These are phyloP conservation scores for Glossophaga mutica DNA, from an alignment of 2,797 vertebrate species.

Conservation along the genomic window DNA sequence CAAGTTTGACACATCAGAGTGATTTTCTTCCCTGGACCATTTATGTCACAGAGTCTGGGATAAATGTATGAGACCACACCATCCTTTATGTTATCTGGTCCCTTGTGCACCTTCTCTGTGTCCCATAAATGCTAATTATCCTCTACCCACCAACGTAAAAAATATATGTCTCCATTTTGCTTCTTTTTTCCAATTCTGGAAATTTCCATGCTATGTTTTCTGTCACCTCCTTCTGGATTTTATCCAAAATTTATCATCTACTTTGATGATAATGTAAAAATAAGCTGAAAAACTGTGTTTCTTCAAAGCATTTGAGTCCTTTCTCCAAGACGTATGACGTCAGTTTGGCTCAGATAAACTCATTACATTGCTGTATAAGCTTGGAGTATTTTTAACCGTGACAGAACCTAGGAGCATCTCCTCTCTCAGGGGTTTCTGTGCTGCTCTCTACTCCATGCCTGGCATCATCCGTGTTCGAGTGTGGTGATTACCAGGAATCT, in stretches of 20 bases:
- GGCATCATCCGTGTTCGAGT: neutral
- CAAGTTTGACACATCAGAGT: neutral
- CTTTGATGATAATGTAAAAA: neutral
- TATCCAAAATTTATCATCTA: neutral
- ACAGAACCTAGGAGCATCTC: neutral
- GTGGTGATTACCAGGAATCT: too few species aligned
- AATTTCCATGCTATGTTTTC: neutral
- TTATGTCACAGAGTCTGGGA: too few species aligned
- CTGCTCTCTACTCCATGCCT: neutral
- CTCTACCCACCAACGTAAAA: too few species aligned
- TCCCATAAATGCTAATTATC: too few species aligned
- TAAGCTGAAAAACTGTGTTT: neutral
- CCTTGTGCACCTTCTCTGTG: too few species aligned
- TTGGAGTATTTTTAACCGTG: neutral
- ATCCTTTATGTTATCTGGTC: too few species aligned
- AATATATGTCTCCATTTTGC: neutral
- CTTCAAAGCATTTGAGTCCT: too few species aligned
- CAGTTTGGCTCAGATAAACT: too few species aligned
- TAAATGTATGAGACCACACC: too few species aligned
- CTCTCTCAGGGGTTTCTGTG: neutral
- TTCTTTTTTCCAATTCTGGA: neutral
- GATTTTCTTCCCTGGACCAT: too few species aligned
- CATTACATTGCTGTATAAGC: too few species aligned
- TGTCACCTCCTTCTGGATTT: neutral
- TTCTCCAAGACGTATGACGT: too few species aligned